phyloP scores from a whole-genome alignment of 1,140 invertebrate genomes.

The Drosophila leontia region DNA sequence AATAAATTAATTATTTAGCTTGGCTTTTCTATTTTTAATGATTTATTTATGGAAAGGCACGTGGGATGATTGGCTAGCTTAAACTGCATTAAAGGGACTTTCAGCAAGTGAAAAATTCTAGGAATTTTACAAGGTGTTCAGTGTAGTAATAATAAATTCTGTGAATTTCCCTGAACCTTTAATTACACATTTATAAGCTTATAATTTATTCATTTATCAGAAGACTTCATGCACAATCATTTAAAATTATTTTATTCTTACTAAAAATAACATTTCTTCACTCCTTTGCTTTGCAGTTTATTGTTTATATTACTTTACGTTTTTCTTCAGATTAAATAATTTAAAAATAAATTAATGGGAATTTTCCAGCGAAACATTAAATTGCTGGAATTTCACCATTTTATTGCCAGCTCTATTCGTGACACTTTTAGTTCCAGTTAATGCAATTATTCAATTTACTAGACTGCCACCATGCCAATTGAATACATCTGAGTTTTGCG shows the following conservation, averaged over 20 bases:
- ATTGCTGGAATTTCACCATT: conserved; percentile 18
- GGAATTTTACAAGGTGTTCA: background rate
- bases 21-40: background rate
- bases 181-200: background rate
- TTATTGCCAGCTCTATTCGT: conserved; percentile 6
- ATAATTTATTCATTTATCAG: background rate
- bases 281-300: background rate
- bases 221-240: background rate
- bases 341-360: background rate
- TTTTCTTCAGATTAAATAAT: background rate
- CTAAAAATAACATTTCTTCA: background rate
- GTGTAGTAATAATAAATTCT: background rate
- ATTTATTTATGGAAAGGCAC: background rate
- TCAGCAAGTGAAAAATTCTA: background rate
- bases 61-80: background rate
- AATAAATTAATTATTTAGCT: background rate
- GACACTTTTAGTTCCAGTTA: conserved; percentile 22
- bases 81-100: background rate
- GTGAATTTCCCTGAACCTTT: background rate
- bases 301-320: too few relatives aligned
- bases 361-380: conserved; percentile 7
- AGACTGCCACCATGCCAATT: conserved; percentile 10
- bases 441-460: conserved; percentile 54
- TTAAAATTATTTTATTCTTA: background rate
- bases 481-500: conserved; percentile 48